phyloP scores from a whole-genome alignment of 2,888 invertebrate genomes.

The Arctia plantaginis region DNA sequence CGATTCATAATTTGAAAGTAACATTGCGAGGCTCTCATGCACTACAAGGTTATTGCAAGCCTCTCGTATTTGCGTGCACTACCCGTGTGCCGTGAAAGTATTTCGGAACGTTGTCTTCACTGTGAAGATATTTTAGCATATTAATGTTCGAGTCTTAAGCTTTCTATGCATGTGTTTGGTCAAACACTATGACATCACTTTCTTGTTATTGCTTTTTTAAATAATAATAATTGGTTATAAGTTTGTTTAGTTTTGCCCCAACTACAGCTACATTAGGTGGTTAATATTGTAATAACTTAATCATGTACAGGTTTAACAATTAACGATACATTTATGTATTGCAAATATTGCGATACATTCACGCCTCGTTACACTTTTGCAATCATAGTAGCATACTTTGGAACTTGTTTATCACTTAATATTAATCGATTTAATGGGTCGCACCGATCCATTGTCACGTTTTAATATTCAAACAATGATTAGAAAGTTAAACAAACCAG shows the following conservation, averaged over 20 bases:
- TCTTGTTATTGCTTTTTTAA: conserved; percentile 49
- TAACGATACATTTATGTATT: conserved; percentile 48
- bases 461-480: conserved; percentile 65
- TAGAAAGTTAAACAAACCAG: conserved; percentile 74
- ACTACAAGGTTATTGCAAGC: conserved; percentile 73
- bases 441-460: conserved; percentile 64
- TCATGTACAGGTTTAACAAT: conserved; percentile 57
- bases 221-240: conserved; percentile 33
- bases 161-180: conserved; percentile 75
- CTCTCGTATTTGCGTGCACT: conserved; percentile 75
- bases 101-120: conserved; percentile 78
- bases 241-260: conserved; percentile 16
- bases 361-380: conserved; percentile 61
- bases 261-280: conserved; percentile 27
- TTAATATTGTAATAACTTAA: conserved; percentile 56
- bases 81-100: conserved; percentile 82
- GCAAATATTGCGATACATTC: conserved; percentile 59
- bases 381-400: conserved; percentile 57
- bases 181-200: conserved; percentile 58
- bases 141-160: conserved; percentile 73
- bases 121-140: conserved; percentile 81
- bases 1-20: conserved; percentile 62
- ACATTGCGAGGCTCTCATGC: conserved; percentile 66
- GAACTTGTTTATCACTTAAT: conserved; percentile 53
- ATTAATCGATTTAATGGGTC: conserved; percentile 52